A percentile compares a stretch with the other conserved stretches of the same genome.
phyloP scores from a whole-genome alignment of 2,888 invertebrate genomes.

The Dusona sp. region DNA sequence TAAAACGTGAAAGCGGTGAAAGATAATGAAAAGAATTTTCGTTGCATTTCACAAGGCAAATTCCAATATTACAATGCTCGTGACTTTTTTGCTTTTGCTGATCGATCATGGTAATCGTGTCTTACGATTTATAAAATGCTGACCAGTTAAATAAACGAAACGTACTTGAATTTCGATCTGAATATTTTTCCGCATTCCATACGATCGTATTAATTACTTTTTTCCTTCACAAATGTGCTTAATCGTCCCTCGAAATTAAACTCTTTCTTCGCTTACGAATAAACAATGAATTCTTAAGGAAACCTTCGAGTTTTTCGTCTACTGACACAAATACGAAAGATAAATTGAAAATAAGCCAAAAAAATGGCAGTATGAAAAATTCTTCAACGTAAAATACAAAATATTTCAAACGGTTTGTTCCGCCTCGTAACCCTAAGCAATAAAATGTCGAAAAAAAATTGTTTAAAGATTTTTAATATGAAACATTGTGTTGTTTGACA shows the following conservation, averaged over 20 bases:
- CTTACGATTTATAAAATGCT: background rate
- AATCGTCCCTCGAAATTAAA: background rate
- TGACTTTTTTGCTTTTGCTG: background rate
- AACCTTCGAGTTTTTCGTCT: background rate
- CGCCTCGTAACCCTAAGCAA: no score
- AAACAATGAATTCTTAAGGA: background rate
- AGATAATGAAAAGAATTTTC: background rate
- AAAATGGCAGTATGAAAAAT: no score
- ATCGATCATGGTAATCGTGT: background rate
- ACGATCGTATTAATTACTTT: background rate
- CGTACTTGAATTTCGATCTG: conserved; percentile 4
- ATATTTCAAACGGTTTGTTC: no score
- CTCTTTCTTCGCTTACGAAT: background rate
- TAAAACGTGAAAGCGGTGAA: background rate
- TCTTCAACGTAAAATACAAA: no score
- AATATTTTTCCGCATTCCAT: background rate
- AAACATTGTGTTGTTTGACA: no score
- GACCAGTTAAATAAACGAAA: background rate
- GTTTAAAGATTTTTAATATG: no score
- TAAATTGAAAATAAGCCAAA: no score
- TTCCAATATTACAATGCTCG: background rate
- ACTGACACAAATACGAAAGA: no score
- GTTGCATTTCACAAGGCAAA: background rate
- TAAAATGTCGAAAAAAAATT: no score
- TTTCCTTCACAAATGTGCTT: background rate